Evolutionary conservation across 2,113 vertebrate species (phyloP).

Genomic region (Nymphicus hollandicus): DNA sequence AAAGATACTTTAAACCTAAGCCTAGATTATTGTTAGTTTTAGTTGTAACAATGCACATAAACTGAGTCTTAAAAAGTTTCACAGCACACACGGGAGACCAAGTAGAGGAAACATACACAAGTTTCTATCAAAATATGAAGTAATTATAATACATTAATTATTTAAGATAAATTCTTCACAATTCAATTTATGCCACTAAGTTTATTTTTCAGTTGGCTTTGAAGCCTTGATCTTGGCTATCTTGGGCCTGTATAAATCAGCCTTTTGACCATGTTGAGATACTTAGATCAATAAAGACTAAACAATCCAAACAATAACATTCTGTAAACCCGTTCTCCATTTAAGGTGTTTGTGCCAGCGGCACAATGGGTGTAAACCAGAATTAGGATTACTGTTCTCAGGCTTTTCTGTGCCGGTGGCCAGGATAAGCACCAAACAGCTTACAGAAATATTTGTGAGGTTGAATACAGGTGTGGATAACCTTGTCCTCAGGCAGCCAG

Average conservation of each 20-base stretch:
- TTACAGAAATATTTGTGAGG: not conserved
- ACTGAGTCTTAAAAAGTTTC: not conserved
- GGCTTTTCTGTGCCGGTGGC: not conserved
- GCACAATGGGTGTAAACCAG: not conserved
- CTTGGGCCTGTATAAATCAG: not conserved
- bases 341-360: not conserved
- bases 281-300: not conserved
- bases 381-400: not conserved
- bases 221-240: not conserved
- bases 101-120: not conserved
- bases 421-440: not conserved
- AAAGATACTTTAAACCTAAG: not conserved
- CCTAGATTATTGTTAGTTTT: not conserved
- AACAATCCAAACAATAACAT: not conserved
- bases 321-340: not conserved
- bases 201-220: not conserved
- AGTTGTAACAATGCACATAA: not conserved
- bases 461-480: not conserved
- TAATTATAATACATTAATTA: not conserved
- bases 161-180: not conserved
- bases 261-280: not conserved
- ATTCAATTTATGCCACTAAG: not conserved
- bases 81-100: not conserved
- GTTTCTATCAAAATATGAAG: not conserved
- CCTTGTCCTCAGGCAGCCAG: not conserved